phyloP scores from a whole-genome alignment of 1,140 invertebrate genomes.

The Bombus pyrosoma region DNA sequence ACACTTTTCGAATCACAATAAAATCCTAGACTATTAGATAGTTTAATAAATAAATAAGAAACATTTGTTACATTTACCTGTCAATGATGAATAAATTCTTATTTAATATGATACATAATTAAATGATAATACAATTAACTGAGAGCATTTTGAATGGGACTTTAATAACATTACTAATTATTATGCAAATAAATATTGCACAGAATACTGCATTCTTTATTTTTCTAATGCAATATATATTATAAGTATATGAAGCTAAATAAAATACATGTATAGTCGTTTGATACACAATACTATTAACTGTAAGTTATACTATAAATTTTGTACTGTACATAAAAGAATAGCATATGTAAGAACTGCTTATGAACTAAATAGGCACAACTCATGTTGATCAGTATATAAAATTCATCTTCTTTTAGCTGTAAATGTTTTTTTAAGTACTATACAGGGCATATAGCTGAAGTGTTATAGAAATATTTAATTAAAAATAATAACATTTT shows the following conservation, averaged over 20 bases:
- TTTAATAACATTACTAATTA: slow-evolving; percentile 38
- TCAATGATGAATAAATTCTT: slow-evolving; percentile 46
- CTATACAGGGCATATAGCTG: slow-evolving; percentile 8
- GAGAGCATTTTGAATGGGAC: slow-evolving; percentile 24
- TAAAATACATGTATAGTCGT: neutral
- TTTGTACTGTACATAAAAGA: neutral
- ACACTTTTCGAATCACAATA: slow-evolving; percentile 72
- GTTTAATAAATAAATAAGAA: slow-evolving; percentile 59
- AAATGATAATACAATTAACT: slow-evolving; percentile 39
- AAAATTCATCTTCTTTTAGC: slow-evolving; percentile 12
- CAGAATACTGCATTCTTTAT: slow-evolving; percentile 47
- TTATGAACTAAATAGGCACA: slow-evolving; percentile 58
- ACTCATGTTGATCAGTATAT: slow-evolving; percentile 35
- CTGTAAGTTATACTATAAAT: neutral
- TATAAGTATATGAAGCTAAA: slow-evolving; percentile 3
- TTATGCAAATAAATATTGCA: slow-evolving; percentile 71
- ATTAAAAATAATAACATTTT: slow-evolving; percentile 20
- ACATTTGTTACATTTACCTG: slow-evolving; percentile 52
- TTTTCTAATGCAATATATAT: neutral
- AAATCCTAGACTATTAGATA: slow-evolving; percentile 74
- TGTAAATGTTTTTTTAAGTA: neutral
- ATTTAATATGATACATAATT: slow-evolving; percentile 1
- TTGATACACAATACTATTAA: slow-evolving; percentile 6
- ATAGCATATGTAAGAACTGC: slow-evolving; percentile 10
- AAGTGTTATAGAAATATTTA: slow-evolving; percentile 1